Evolutionary conservation across 2,113 vertebrate genomes (phyloP), one percentile per base, ranked within the genome.

Genomic region (Chionis minor): DNA sequence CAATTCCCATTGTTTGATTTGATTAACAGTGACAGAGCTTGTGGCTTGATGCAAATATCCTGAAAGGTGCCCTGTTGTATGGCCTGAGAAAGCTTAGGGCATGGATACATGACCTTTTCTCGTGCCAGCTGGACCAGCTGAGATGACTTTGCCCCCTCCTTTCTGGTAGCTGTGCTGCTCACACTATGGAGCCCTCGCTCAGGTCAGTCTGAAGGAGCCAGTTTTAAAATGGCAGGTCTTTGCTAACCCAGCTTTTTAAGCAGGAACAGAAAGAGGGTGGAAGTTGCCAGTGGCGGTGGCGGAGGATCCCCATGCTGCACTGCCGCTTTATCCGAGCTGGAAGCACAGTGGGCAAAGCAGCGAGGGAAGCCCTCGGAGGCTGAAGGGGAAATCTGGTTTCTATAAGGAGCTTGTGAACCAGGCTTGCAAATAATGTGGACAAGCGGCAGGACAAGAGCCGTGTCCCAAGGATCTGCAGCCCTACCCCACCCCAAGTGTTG

Each of bases 261-360:
- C 49, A 73, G 52, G 32, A 93, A 19, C 11, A 90, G 65, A 52
- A 81, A 18, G 67, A 55, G 11, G 14, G 42, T 82, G 45, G 47
- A 80, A 72, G 30, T 9, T 90, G 42, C n/a, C 55, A 51, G 40
- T 3, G 8, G 28, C 27, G 70, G 61, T 21, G 49, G 56, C 22
- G 38, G 14, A 69, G 18, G 17, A 87, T 33, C 28, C 1, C 0
- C 13, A 0, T 0, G 1, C 51, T 66, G 24, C 23, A 5, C 6
- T 0, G 0, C 12, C 0, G 0, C 67, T 84, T 83, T 35, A 6
- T 45, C 35, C 0, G 0, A 66, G 22, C 20, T 70, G n/a, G 52
- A 86, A 65, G 20, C 14, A 28, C 18, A 35, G 47, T 2, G 1
- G 30, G 12, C 14, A 54, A 54, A 74, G 49, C 35, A 74, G 27